These are phyloP conservation scores for Sinocyclocheilus maitianheensis DNA, from an alignment of 2,113 vertebrate genomes.

Conservation along the genomic window DNA sequence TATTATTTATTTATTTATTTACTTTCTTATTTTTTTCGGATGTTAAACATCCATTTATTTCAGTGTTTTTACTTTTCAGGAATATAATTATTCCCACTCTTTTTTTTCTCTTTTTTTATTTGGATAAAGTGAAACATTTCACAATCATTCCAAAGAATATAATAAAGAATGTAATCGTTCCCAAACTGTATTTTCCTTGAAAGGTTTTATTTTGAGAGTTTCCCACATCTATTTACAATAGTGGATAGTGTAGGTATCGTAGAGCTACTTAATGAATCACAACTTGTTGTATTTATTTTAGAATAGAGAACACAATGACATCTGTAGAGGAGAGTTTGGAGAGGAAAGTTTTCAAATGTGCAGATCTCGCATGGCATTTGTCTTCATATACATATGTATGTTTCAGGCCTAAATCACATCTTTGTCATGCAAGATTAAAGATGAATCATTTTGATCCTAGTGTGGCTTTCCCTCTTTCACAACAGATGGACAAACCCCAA, in stretches of 20 bases:
- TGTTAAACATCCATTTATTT: not conserved
- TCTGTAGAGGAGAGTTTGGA: not conserved
- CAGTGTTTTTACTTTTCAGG: not conserved
- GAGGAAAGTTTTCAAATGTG: not conserved
- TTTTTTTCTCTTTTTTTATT: not conserved
- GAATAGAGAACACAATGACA: not conserved
- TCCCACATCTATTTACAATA: not conserved
- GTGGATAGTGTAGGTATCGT: not conserved
- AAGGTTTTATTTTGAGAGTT: not conserved
- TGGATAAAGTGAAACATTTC: not conserved
- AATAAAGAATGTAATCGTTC: not conserved
- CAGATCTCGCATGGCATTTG: not conserved
- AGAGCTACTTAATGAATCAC: not conserved
- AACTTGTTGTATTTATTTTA: not conserved
- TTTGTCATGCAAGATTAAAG: constrained; percentile 54
- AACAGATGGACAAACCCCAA: constrained; percentile 61
- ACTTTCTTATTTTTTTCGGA: no score
- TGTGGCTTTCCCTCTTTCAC: constrained; percentile 44
- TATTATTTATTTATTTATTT: not conserved
- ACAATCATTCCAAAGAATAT: not conserved
- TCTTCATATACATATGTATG: constrained; percentile 46
- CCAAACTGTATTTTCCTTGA: not conserved
- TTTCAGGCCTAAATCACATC: constrained; percentile 57
- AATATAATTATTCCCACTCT: no score
- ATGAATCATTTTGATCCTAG: constrained; percentile 46